Percentiles rank a stretch among this genome's conserved stretches.
These are phyloP conservation scores for Poecilia gillii DNA, from an alignment of 2,797 vertebrate genomes.

Conservation along the genomic window DNA sequence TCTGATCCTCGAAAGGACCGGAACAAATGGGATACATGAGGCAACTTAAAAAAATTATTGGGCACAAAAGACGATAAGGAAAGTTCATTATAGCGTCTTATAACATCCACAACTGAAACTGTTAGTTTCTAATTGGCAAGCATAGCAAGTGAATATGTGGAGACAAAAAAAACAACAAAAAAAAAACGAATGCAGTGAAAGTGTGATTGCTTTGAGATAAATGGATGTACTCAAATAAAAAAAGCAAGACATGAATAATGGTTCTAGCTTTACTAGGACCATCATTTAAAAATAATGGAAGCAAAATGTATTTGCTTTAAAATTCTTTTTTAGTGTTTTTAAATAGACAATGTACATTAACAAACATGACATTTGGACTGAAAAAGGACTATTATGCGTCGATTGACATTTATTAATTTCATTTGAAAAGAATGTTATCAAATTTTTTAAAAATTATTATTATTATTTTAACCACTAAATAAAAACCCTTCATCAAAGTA, in stretches of 20 bases:
- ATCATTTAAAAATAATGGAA: not conserved
- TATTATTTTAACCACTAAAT: not conserved
- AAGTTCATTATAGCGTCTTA: not conserved
- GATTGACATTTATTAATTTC: not conserved
- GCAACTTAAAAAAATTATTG: constrained; percentile 16
- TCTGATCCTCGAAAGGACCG: constrained; percentile 9
- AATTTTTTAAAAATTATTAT: not conserved
- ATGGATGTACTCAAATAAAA: not conserved
- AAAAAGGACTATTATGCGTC: not conserved
- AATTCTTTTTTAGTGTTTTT: not conserved
- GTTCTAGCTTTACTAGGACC: not conserved
- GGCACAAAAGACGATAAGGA: not conserved
- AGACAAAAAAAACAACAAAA: constrained; percentile 8
- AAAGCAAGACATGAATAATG: no score
- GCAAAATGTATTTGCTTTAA: not conserved
- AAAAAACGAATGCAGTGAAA: not conserved
- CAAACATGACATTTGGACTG: not conserved
- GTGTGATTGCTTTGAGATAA: not conserved
- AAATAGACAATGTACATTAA: not conserved
- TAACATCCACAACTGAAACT: not conserved
- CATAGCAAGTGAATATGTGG: constrained; percentile 18
- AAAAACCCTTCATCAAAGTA: not conserved
- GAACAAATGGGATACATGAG: constrained; percentile 10
- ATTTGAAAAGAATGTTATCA: not conserved
- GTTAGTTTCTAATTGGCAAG: not conserved